Evolutionary conservation across 2,113 vertebrate genomes (phyloP).

Genomic region (Tachysurus fulvidraco): DNA sequence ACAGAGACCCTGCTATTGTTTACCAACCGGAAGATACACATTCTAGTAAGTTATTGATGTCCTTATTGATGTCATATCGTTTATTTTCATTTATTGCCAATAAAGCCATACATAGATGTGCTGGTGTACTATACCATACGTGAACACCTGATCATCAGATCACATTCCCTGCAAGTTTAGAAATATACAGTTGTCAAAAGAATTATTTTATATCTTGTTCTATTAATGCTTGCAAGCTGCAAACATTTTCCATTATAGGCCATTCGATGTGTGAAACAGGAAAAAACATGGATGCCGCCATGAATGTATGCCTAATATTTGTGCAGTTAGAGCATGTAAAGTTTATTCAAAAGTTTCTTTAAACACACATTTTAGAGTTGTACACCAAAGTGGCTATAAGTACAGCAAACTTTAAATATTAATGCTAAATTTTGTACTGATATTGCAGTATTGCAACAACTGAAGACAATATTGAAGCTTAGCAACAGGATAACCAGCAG

Average conservation of each 20-base stretch:
- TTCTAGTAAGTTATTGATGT: constrained; percentile 67
- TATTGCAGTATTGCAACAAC: neutral
- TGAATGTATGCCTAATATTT: neutral
- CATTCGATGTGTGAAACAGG: neutral
- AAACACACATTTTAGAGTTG: neutral
- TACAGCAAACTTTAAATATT: neutral
- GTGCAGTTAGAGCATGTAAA: neutral
- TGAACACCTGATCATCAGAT: neutral
- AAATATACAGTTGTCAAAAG: neutral
- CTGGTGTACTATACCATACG: neutral
- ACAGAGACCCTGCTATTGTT: constrained; percentile 71
- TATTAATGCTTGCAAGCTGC: neutral
- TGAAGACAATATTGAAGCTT: neutral
- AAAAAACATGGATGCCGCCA: neutral
- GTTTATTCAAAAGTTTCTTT: neutral
- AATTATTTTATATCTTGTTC: neutral
- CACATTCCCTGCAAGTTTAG: neutral
- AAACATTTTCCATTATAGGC: neutral
- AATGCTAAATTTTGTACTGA: neutral
- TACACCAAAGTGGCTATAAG: neutral
- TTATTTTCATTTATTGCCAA: constrained; percentile 12
- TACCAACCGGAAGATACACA: constrained; percentile 66
- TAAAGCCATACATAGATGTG: neutral
- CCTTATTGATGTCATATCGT: neutral
- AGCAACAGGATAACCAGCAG: neutral